Percentiles rank a stretch among this genome's conserved stretches.
Evolutionary conservation across 2,113 vertebrate species (phyloP).

Genomic region (Myrmecobius fasciatus): DNA sequence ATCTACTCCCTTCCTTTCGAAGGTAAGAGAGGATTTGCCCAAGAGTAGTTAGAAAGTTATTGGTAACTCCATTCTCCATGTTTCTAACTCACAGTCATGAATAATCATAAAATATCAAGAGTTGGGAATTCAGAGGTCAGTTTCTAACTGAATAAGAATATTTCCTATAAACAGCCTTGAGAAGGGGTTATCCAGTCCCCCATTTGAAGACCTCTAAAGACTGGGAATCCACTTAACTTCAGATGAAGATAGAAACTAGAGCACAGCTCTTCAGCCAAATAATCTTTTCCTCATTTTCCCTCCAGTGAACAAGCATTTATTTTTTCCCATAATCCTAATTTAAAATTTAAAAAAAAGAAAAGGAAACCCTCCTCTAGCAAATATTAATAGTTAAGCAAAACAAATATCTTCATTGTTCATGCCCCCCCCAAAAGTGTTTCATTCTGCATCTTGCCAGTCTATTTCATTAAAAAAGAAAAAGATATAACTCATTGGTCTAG

Average conservation of each 20-base stretch:
- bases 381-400: not conserved
- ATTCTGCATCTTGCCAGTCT: not conserved
- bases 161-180: not conserved
- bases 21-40: not conserved
- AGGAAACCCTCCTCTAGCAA: not conserved
- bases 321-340: not conserved
- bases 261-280: not conserved
- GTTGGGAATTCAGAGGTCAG: no score
- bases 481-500: not conserved
- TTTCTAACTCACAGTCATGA: not conserved
- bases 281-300: not conserved
- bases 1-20: not conserved
- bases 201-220: not conserved
- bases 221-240: not conserved
- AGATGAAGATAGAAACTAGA: not conserved
- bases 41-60: not conserved
- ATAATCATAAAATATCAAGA: no score
- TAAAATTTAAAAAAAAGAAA: not conserved
- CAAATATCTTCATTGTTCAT: not conserved
- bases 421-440: not conserved
- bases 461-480: not conserved
- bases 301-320: not conserved
- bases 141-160: not conserved
- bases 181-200: not conserved
- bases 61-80: not conserved